Evolutionary conservation across 2,888 invertebrate genomes (phyloP).

Genomic region (Xestoiulus laeticollis): DNA sequence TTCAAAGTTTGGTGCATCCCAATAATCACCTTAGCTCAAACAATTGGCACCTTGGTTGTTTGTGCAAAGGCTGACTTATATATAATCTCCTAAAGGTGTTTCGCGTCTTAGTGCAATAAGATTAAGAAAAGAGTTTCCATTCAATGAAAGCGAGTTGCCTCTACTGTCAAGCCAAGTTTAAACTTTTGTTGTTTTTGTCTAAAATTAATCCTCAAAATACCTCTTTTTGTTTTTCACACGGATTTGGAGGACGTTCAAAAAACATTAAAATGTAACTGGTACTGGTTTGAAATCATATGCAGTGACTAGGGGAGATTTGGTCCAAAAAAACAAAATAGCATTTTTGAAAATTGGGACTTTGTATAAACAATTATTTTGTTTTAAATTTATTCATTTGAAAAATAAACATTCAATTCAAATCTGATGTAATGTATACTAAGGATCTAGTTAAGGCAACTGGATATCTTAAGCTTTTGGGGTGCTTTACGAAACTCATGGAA

Average conservation of each 20-base stretch:
- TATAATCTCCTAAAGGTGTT: neutral
- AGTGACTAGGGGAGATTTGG: neutral
- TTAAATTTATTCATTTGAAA: too few relatives aligned
- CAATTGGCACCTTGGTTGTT: neutral
- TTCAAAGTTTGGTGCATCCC: neutral
- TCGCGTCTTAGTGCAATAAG: neutral
- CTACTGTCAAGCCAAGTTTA: slow-evolving; percentile 16
- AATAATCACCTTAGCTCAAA: neutral
- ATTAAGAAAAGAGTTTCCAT: neutral
- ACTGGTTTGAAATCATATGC: neutral
- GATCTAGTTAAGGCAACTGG: too few relatives aligned
- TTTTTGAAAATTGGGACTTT: neutral
- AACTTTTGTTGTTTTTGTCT: slow-evolving; percentile 9
- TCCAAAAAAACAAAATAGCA: neutral
- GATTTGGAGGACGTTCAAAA: neutral
- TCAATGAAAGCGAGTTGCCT: neutral
- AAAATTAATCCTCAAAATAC: neutral
- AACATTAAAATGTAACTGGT: slow-evolving; percentile 7
- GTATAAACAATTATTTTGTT: too few relatives aligned
- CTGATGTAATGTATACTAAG: too few relatives aligned
- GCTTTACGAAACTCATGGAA: too few relatives aligned
- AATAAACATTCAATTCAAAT: too few relatives aligned
- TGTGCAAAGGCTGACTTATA: neutral
- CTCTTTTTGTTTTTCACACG: neutral
- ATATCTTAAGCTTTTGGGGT: too few relatives aligned